These are phyloP conservation scores for Lasius platythorax DNA, from an alignment of 2,888 invertebrate genomes.

Conservation along the genomic window DNA sequence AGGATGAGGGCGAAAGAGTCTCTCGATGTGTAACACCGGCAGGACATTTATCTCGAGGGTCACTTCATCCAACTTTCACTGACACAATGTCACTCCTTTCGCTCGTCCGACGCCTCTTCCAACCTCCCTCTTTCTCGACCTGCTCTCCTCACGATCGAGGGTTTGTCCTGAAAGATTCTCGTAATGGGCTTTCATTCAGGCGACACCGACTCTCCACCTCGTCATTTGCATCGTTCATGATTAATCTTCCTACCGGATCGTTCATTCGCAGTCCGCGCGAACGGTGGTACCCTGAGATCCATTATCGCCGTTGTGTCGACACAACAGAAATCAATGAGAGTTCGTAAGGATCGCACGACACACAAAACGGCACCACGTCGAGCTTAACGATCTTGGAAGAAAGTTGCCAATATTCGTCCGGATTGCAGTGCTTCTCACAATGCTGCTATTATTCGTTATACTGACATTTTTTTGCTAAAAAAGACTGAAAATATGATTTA, in stretches of 20 bases:
- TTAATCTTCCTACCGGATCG: conserved; percentile 65
- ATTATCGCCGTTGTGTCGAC: conserved; percentile 30
- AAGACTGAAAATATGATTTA: not conserved
- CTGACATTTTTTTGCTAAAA: not conserved
- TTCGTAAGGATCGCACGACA: not conserved
- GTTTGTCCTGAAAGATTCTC: conserved; percentile 66
- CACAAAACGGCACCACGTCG: not conserved
- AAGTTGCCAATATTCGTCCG: not conserved
- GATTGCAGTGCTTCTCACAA: not conserved
- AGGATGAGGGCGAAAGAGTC: conserved; percentile 38
- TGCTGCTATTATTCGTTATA: not conserved
- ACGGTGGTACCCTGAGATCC: conserved; percentile 28
- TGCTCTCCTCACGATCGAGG: conserved; percentile 61
- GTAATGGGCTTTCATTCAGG: conserved; percentile 71
- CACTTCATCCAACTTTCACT: conserved; percentile 79
- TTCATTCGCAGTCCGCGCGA: conserved; percentile 36
- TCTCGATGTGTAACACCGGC: conserved; percentile 65
- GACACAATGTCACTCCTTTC: conserved; percentile 75
- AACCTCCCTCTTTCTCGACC: conserved; percentile 22
- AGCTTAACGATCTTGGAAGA: conserved; percentile 8
- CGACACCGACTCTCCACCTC: conserved; percentile 47
- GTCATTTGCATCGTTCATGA: conserved; percentile 73
- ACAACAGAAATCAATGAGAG: conserved; percentile 32
- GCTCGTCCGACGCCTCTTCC: conserved; percentile 51
- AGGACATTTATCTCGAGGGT: conserved; percentile 83